Evolutionary conservation across 2,113 vertebrate genomes (phyloP).

Genomic region (Lipophrys pholis): DNA sequence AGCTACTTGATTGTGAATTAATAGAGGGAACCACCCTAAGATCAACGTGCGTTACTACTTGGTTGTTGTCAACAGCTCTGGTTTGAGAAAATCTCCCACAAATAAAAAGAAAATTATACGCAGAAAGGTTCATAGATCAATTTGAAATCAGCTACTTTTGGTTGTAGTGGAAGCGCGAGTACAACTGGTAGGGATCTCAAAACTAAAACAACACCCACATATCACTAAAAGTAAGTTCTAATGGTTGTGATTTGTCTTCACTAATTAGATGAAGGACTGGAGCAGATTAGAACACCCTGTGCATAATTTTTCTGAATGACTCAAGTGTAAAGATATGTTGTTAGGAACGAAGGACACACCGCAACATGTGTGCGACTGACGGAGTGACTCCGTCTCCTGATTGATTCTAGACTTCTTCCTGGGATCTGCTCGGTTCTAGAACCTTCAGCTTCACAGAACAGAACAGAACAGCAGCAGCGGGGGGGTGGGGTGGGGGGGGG

Average conservation of each 20-base stretch:
- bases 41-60: background rate
- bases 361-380: background rate
- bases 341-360: background rate
- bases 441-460: constrained; percentile 22
- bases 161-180: background rate
- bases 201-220: background rate
- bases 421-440: background rate
- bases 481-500: constrained; percentile 41
- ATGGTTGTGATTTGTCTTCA: no score
- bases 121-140: background rate
- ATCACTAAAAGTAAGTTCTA: background rate
- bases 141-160: background rate
- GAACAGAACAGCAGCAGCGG: constrained; percentile 8
- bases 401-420: background rate
- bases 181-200: background rate
- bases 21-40: no score
- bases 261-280: no score
- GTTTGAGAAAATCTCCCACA: background rate
- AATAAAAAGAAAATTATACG: background rate
- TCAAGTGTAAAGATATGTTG: background rate
- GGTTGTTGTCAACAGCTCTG: background rate
- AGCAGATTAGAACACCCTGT: background rate
- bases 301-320: constrained; percentile 10
- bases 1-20: no score
- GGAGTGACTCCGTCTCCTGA: no score